A percentile compares a stretch with the other conserved stretches of the same genome.
Evolutionary conservation across 2,113 vertebrate genomes (phyloP).

Genomic region (Eptesicus fuscus): DNA sequence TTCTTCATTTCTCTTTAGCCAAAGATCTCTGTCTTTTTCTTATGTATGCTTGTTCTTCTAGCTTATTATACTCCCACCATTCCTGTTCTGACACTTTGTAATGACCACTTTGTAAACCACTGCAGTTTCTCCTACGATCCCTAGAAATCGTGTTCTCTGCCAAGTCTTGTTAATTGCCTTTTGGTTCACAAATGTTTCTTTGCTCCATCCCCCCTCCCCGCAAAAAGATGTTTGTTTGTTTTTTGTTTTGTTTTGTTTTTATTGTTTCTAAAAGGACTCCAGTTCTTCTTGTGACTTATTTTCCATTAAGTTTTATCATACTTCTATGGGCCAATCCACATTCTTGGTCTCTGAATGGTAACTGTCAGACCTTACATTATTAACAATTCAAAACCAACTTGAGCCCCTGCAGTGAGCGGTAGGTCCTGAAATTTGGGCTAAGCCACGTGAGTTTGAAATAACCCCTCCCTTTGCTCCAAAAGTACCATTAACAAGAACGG

Average conservation of each 20-base stretch:
- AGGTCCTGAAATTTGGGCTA: not conserved
- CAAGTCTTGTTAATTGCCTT: not conserved
- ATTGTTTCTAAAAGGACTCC: not conserved
- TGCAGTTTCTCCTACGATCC: too few species aligned
- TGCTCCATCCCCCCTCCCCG: not conserved
- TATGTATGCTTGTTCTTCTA: too few species aligned
- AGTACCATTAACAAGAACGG: not conserved
- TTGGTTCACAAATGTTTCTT: not conserved
- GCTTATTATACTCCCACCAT: too few species aligned
- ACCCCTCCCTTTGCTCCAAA: not conserved
- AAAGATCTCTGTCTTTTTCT: too few species aligned
- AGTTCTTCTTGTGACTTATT: not conserved
- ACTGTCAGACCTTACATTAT: not conserved
- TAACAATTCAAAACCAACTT: not conserved
- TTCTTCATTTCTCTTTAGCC: too few species aligned
- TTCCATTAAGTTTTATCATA: not conserved
- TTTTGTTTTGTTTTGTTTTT: not conserved
- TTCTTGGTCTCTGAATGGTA: not conserved
- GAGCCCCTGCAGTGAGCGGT: not conserved
- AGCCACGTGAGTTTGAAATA: not conserved
- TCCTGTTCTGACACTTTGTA: too few species aligned
- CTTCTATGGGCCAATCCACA: not conserved
- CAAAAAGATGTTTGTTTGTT: not conserved
- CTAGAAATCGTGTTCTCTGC: too few species aligned
- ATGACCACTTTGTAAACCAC: too few species aligned